These are phyloP conservation scores for Aleiodes leptofemur DNA, from an alignment of 2,888 invertebrate genomes.

Conservation along the genomic window DNA sequence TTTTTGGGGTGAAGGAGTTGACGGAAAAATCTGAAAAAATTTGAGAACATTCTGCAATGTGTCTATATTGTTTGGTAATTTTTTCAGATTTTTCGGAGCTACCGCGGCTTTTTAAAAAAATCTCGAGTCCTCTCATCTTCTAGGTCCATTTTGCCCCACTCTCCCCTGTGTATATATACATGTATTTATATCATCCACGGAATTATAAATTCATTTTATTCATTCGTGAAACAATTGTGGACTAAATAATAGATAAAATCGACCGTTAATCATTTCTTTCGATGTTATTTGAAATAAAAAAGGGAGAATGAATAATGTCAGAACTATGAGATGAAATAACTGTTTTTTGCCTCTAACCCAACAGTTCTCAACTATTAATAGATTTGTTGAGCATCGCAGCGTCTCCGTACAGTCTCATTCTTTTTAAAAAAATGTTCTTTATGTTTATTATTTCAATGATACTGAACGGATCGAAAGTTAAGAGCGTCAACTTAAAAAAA, in stretches of 20 bases:
- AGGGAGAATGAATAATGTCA: neutral
- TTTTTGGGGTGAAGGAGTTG: too few species aligned
- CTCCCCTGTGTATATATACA: neutral
- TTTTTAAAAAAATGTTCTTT: neutral
- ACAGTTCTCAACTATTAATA: constrained; percentile 52
- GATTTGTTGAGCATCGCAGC: constrained; percentile 53
- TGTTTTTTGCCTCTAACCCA: neutral
- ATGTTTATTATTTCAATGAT: neutral
- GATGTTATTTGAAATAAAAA: neutral
- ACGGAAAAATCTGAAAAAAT: too few species aligned
- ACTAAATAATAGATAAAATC: too few species aligned
- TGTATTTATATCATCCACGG: neutral
- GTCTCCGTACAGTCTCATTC: constrained; percentile 12
- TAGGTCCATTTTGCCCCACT: too few species aligned
- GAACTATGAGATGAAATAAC: constrained; percentile 14
- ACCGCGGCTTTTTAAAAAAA: too few species aligned
- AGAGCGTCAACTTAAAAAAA: too few species aligned
- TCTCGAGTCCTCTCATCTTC: too few species aligned
- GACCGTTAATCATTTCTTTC: too few species aligned
- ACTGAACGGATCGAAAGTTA: too few species aligned
- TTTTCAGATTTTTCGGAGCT: too few species aligned
- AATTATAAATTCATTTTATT: neutral
- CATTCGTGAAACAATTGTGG: neutral
- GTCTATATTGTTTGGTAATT: too few species aligned
- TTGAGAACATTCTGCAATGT: too few species aligned